Evolutionary conservation across 1,140 invertebrate genomes (phyloP), one percentile per base, ranked within the genome.

Genomic region (Muscidifurax raptorellus): DNA sequence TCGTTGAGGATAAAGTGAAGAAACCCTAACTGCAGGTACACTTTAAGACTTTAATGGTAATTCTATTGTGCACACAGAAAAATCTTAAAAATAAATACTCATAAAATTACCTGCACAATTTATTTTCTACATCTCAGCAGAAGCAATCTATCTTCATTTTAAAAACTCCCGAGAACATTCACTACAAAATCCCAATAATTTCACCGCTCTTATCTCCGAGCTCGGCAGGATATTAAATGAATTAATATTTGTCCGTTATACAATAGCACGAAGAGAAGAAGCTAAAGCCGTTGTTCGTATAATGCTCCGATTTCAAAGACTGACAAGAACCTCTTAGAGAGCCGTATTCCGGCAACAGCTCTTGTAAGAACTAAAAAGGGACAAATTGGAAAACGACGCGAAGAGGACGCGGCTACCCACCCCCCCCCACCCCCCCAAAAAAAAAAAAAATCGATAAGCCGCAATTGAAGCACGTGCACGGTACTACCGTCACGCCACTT

Each of bases 391-490:
- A n/a, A n/a, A 59, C 22, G 52, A n/a, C 52, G n/a, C n/a, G 22
- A 59, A 18, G n/a, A 59, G 52, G 22, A 59, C 18, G n/a, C n/a
- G 18, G 22, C 15, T 18, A 47, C 44, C 12, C 36, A 40, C 36
- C 36, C 36, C 3, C 36, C 36, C 36, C 3, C 36, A 40, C 3
- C 3, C 36, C 3, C 15, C 2, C 2, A 47, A 18, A 47, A 13
- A 47, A 13, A 47, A 18, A 47, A 18, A 47, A 18, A 36, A 1
- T 74, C 71, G 22, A 74, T 40, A 7, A 36, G 71, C 32, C 71
- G 71, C 27, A 36, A 40, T 74, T 74, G 71, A 74, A 74, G 32
- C 71, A 74, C 32, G 71, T 36, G 30, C 32, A 0, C 71, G 27
- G 67, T 12, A 12, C 27, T n/a, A 59, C 12, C 66, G 13, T 15